Evolutionary conservation across 2,113 vertebrate genomes (phyloP).

Genomic region (Diadophis punctatus): DNA sequence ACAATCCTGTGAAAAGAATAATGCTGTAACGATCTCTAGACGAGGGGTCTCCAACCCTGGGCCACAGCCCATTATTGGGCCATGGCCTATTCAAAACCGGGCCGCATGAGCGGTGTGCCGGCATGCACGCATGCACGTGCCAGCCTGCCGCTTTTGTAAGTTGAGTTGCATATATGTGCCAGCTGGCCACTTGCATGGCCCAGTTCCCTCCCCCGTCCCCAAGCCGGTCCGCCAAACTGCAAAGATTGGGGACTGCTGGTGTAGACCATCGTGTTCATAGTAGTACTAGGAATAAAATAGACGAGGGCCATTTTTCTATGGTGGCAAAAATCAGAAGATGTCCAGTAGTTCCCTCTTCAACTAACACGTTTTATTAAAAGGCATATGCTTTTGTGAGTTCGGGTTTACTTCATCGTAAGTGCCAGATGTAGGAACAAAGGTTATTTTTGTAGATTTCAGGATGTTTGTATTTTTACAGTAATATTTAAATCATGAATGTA

Average conservation of each 20-base stretch:
- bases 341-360: neutral
- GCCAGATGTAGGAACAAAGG: neutral
- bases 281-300: neutral
- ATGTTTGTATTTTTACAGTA: neutral
- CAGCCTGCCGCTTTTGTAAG: too few relatives aligned
- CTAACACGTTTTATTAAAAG: neutral
- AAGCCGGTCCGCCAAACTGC: too few relatives aligned
- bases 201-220: too few relatives aligned
- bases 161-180: too few relatives aligned
- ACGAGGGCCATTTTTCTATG: neutral
- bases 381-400: neutral
- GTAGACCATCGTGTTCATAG: neutral
- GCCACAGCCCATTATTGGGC: too few relatives aligned
- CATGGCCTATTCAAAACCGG: too few relatives aligned
- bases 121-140: too few relatives aligned
- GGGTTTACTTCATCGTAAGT: neutral
- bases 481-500: slow-evolving; percentile 7
- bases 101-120: too few relatives aligned
- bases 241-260: neutral
- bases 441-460: neutral
- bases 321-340: neutral
- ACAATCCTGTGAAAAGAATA: neutral
- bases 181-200: too few relatives aligned
- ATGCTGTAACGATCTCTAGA: neutral
- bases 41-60: too few relatives aligned